Percentiles rank a stretch among this genome's conserved stretches.
phyloP scores from a whole-genome alignment of 2,888 invertebrate genomes.

The Drosophila eohydei region DNA sequence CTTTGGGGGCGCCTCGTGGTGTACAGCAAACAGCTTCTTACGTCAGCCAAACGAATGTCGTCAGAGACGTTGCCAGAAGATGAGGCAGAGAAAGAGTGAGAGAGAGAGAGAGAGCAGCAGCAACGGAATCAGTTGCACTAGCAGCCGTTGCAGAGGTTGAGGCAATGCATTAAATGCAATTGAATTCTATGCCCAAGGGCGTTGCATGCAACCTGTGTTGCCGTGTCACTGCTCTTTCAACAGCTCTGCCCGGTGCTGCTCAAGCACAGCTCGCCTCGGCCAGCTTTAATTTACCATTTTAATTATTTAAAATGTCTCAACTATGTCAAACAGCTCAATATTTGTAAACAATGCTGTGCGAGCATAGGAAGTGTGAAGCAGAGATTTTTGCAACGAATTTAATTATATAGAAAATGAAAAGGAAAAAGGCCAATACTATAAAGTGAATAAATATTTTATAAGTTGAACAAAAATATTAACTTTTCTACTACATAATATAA shows the following conservation, averaged over 20 bases:
- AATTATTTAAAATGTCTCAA: conserved; percentile 21
- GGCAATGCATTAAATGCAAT: conserved; percentile 72
- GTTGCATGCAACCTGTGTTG: conserved; percentile 53
- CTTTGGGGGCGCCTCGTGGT: conserved; percentile 60
- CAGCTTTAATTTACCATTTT: conserved; percentile 30
- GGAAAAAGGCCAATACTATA: not conserved
- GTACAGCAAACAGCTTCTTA: conserved; percentile 70
- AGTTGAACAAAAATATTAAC: no score
- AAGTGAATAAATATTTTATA: not conserved
- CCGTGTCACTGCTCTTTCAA: conserved; percentile 17
- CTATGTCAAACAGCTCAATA: conserved; percentile 3
- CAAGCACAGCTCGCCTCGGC: conserved; percentile 14
- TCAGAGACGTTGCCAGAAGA: conserved; percentile 19
- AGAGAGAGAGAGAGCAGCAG: not conserved
- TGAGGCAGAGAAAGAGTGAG: not conserved
- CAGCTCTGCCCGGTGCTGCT: conserved; percentile 7
- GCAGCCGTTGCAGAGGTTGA: conserved; percentile 32
- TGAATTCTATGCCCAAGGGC: conserved; percentile 74
- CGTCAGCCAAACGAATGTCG: conserved; percentile 39
- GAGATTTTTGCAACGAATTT: not conserved
- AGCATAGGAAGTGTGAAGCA: not conserved
- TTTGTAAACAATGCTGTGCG: conserved; percentile 1
- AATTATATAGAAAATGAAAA: not conserved
- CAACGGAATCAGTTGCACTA: not conserved
- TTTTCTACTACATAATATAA: no score